These are phyloP conservation scores for Periparus ater DNA, from an alignment of 2,797 vertebrate genomes.

Conservation along the genomic window DNA sequence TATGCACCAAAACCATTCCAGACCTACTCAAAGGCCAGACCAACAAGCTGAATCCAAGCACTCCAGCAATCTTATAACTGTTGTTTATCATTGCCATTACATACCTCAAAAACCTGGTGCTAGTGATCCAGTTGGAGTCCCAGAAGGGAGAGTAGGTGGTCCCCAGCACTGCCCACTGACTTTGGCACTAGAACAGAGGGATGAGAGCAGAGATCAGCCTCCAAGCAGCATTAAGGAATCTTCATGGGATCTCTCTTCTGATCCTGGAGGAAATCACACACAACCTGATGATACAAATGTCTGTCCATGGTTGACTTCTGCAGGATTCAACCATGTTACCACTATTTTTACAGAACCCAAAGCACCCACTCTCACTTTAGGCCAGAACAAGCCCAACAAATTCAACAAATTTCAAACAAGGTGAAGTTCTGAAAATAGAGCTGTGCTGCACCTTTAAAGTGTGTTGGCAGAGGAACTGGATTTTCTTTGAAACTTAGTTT, in stretches of 20 bases:
- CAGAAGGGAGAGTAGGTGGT: background rate
- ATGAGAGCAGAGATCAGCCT: background rate
- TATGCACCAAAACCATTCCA: background rate
- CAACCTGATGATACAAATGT: background rate
- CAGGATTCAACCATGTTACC: background rate
- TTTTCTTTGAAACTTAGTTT: conserved; percentile 40
- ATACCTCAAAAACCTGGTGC: background rate
- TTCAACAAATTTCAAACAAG: background rate
- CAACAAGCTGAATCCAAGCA: background rate
- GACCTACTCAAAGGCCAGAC: background rate
- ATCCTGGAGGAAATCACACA: background rate
- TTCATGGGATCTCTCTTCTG: background rate
- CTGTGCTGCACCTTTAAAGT: conserved; percentile 19
- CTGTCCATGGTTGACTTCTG: background rate
- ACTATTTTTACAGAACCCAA: background rate
- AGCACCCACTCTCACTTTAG: background rate
- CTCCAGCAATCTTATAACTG: background rate
- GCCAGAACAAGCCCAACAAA: background rate
- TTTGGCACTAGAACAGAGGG: background rate
- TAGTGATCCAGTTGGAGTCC: background rate
- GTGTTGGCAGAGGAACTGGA: background rate
- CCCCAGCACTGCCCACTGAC: background rate
- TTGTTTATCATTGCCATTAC: background rate
- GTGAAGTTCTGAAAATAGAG: background rate
- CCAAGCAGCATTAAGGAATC: background rate